A percentile compares a stretch with the other conserved stretches of the same genome.
Conservation (phyloP, 2,888 invertebrate genomes). For the Drosophila formosana region DNA sequence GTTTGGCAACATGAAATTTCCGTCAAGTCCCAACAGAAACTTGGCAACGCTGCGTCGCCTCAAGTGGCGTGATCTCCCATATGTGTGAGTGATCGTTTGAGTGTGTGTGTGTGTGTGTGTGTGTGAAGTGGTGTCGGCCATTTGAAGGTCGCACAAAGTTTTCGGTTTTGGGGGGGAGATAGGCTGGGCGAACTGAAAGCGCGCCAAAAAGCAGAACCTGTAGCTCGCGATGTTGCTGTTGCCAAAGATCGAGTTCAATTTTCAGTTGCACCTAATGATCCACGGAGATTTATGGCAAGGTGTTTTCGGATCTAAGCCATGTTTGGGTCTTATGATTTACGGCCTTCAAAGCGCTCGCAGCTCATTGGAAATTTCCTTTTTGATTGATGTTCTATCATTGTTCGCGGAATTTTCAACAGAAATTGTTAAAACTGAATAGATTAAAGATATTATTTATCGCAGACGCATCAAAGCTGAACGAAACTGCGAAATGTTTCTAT, state of each 20-base stretch:
- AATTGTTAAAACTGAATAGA: constrained; percentile 29
- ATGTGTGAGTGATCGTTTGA: constrained; percentile 7
- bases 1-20: constrained; percentile 65
- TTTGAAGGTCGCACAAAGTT: constrained; percentile 71
- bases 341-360: constrained; percentile 59
- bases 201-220: constrained; percentile 61
- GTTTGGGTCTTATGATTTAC: constrained; percentile 69
- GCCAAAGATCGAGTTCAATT: constrained; percentile 52
- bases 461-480: background rate
- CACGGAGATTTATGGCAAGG: constrained; percentile 68
- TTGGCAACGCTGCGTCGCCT: constrained; percentile 70
- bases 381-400: constrained; percentile 68
- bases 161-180: constrained; percentile 13
- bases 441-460: constrained; percentile 1
- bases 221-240: constrained; percentile 5
- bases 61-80: constrained; percentile 71
- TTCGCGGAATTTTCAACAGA: constrained; percentile 31
- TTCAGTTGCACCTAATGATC: constrained; percentile 75
- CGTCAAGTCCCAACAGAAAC: constrained; percentile 63
- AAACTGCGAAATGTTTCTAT: constrained; percentile 2
- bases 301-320: constrained; percentile 65
- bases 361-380: constrained; percentile 55
- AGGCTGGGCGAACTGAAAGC: constrained; percentile 52
- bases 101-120: constrained; percentile 37
- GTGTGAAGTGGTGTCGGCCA: constrained; percentile 56